phyloP scores from a whole-genome alignment of 2,888 invertebrate genomes.

The Pseudococcus jackbeardsleyi region DNA sequence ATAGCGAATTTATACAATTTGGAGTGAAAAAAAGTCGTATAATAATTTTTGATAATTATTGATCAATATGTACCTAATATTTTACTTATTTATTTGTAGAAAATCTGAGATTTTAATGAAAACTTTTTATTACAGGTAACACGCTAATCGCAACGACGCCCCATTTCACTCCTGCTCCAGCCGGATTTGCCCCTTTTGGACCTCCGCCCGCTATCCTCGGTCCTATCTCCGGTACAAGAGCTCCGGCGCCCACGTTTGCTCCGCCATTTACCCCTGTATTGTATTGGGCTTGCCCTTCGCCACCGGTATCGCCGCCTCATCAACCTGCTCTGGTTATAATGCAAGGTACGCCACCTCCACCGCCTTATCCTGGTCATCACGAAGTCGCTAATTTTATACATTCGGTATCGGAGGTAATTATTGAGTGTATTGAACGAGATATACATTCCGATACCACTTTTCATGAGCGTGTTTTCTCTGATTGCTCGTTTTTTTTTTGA shows the following conservation, averaged over 20 bases:
- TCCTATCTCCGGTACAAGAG: conserved; percentile 58
- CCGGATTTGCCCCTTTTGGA: conserved; percentile 66
- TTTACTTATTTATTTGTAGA: not conserved
- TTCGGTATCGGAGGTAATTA: conserved; percentile 67
- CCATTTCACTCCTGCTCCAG: conserved; percentile 66
- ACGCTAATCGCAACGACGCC: conserved; percentile 66
- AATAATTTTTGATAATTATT: not conserved
- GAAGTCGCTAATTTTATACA: conserved; percentile 67
- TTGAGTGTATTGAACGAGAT: conserved; percentile 1
- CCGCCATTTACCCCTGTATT: conserved; percentile 67
- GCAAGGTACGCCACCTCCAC: conserved; percentile 67
- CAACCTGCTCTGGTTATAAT: conserved; percentile 66
- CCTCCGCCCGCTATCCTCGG: conserved; percentile 62
- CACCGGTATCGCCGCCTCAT: conserved; percentile 67
- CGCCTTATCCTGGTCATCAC: conserved; percentile 65
- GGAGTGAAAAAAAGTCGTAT: not conserved
- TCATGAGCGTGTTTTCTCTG: not conserved
- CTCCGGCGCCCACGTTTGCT: conserved; percentile 66
- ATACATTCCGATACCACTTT: not conserved
- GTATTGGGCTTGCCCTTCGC: conserved; percentile 68
- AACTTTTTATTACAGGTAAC: conserved; percentile 57
- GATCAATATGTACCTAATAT: not conserved
- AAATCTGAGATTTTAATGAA: not conserved
- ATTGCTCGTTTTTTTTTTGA: conserved; percentile 25
- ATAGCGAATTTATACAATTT: not conserved